Evolutionary conservation across 2,888 invertebrate species (phyloP), one percentile per base, ranked within the genome.

Genomic region (Petrolisthes manimaculis): DNA sequence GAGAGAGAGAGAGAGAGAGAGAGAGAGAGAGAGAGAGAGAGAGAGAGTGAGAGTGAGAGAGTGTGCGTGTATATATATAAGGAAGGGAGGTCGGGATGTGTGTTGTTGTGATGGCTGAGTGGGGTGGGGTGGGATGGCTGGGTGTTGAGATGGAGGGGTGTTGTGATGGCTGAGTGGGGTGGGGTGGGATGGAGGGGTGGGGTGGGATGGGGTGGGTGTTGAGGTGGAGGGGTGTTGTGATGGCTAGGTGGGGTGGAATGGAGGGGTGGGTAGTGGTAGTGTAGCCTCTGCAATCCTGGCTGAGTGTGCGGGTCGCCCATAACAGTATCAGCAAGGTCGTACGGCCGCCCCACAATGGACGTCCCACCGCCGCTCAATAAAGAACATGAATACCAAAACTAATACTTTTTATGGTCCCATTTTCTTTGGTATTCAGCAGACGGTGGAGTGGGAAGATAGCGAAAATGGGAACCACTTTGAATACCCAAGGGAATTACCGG

Each of bases 381-480:
- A 86, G 82, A 86, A 82, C 86, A 82, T 82, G 86, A 86, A 86
- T 86, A 82, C 86, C 86, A 82, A 82, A 86, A 82, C 75, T 86
- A 86, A 86, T 86, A 86, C 86, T 82, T 86, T 86, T 86, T 86
- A 86, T 86, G 86, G 81, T 75, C 86, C 82, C 86, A 86, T 86
- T 86, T 86, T 86, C 86, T 82, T 75, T 74, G 86, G 86, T 82
- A 86, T 86, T 86, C 86, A 75, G 86, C 86, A 86, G 86, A 82
- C 75, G 75, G 86, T 75, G 86, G 75, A 51, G 86, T 61, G 82
- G 86, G 82, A n/a, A 86, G 86, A 86, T 81, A 86, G 81, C 82
- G 82, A 71, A 74, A 82, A 86, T 75, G 86, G 86, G 86, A 82
- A 75, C 86, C 86, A 86, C 86, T 86, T 86, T 86, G 86, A 86